A percentile compares a stretch with the other conserved stretches of the same genome.
These are phyloP conservation scores for Cariama cristata DNA, from an alignment of 2,113 vertebrate species.

Conservation along the genomic window DNA sequence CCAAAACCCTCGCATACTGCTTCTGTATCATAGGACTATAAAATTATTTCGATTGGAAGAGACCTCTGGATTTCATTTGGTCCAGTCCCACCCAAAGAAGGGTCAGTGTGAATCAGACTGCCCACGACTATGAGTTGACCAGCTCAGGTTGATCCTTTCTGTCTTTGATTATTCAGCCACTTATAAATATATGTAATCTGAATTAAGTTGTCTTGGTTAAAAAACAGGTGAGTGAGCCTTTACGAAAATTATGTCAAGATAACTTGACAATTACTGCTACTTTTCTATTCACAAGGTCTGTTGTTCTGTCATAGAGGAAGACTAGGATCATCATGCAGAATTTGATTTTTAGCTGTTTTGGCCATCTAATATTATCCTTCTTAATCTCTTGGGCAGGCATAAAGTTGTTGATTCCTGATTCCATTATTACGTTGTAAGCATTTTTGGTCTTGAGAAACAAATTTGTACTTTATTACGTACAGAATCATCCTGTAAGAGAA, in stretches of 20 bases:
- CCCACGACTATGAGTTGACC: rapidly evolving
- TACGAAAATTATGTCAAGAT: not conserved
- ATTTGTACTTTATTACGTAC: not conserved
- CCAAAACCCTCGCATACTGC: not conserved
- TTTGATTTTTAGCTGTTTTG: not conserved
- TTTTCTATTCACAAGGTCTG: not conserved
- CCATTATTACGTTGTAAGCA: not conserved
- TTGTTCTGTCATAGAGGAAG: not conserved
- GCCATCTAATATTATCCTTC: not conserved
- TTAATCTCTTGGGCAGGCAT: not conserved
- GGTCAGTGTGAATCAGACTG: not conserved
- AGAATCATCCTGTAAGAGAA: not conserved
- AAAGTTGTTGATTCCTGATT: not conserved
- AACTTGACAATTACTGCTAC: not conserved
- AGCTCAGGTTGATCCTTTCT: not conserved
- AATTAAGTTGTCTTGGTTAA: not conserved
- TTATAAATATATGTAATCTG: not conserved
- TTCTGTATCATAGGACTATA: not conserved
- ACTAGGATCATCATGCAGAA: not conserved
- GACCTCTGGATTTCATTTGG: not conserved
- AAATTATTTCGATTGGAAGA: not conserved
- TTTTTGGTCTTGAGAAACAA: not conserved
- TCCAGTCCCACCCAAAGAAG: not conserved
- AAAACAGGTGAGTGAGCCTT: not conserved
- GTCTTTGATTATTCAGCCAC: not conserved